Base-by-base conservation (phyloP, 2,888 invertebrate genomes). In the Cryptosula pallasiana region DNA sequence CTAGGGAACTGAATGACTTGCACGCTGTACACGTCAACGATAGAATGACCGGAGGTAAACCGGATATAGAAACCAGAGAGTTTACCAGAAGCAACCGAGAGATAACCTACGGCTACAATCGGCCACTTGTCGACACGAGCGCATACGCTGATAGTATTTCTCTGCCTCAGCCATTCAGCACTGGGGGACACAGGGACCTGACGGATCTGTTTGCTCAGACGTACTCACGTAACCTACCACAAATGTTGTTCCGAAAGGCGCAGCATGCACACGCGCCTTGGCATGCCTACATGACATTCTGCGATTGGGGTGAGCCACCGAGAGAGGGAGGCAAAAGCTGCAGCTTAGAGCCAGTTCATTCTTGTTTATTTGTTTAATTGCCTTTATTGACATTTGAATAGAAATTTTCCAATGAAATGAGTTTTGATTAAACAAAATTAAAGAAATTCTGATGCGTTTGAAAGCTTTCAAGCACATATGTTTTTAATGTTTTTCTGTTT, bases 201-300 rank as follows among this genome's bases (percentile, higher is more conserved):
- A 70, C 70, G 5, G 70, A 70, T 70, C 70, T 54, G 5, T 70
- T 70, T 36, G 70, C 70, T 36, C n/a, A 25, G 2, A 70, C 70
- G 9, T 54, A 54, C 36, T 36, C 36, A 27, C 70, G 70, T 25
- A 36, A 54, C 29, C 70, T 54, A 16, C 45, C 70, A 3, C 70
- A 70, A 29, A 70, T 70, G 70, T 25, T 54, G 45, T 70, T 70
- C 29, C 70, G 70, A 2, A 54, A 70, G 25, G 70, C 70, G 16
- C 70, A 70, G 27, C 70, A 63, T 34, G 63, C 63, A 16, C 63
- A 63, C 27, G 70, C 70, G 29, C 70, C 70, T 1, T 70, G 36
- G 45, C 70, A 70, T 29, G 70, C 70, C 32, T 70, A 70, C 45
- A 70, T 70, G 70, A 35, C 70, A 13, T 54, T 36, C 45, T 70